phyloP scores from a whole-genome alignment of 2,797 vertebrate species.

The Channa striata region DNA sequence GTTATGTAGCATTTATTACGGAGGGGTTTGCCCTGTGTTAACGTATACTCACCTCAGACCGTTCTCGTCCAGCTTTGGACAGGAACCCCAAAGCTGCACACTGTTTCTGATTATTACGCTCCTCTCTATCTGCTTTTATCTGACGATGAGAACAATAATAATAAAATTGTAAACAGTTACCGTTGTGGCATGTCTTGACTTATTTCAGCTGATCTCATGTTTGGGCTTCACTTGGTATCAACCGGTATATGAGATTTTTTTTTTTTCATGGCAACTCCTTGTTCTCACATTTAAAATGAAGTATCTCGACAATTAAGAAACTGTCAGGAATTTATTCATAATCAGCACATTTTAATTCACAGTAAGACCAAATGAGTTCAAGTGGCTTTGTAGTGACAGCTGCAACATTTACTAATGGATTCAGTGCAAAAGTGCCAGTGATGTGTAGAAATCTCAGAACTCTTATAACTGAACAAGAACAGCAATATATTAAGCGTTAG shows the following conservation, averaged over 20 bases:
- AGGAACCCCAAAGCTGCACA: conserved; percentile 68
- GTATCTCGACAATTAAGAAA: neutral
- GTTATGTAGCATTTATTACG: conserved; percentile 75
- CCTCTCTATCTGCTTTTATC: conserved; percentile 83
- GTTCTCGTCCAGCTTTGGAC: conserved; percentile 66
- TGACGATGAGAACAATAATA: conserved; percentile 65
- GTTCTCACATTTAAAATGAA: neutral
- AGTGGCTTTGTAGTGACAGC: neutral
- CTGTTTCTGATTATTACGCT: conserved; percentile 70
- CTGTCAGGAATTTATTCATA: neutral
- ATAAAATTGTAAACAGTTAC: conserved; percentile 74
- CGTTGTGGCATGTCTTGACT: conserved; percentile 29
- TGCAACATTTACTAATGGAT: neutral
- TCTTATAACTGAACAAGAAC: too few relatives aligned
- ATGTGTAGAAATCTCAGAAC: too few relatives aligned
- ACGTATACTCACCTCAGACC: conserved; percentile 67
- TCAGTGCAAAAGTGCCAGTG: conserved; percentile 3
- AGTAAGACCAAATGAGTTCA: neutral
- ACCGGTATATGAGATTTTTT: too few relatives aligned
- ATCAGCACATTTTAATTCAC: neutral
- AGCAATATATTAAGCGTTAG: too few relatives aligned
- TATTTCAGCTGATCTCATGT: neutral
- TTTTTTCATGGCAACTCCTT: too few relatives aligned
- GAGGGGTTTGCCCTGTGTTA: conserved; percentile 53
- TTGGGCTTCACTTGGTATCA: neutral